These are phyloP conservation scores for Carettochelys insculpta DNA, from an alignment of 2,113 vertebrate species.

Conservation along the genomic window DNA sequence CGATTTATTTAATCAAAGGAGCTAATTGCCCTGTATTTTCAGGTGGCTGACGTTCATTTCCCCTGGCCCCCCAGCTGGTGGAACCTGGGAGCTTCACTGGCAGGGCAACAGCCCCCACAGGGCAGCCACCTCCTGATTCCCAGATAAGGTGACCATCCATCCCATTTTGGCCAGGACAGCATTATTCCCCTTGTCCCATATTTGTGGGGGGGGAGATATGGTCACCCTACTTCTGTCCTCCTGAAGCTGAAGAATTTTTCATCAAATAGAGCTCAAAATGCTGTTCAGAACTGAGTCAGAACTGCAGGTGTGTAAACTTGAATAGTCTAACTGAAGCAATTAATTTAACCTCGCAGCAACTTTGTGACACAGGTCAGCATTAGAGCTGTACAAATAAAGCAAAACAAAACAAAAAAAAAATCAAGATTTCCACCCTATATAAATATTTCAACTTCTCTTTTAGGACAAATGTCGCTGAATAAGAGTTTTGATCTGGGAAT, in stretches of 20 bases:
- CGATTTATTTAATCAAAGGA: too few relatives aligned
- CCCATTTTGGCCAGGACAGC: too few relatives aligned
- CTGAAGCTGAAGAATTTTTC: not conserved
- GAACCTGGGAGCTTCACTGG: too few relatives aligned
- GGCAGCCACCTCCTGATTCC: too few relatives aligned
- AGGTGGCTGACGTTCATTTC: too few relatives aligned
- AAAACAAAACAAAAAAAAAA: too few relatives aligned
- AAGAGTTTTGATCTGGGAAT: not conserved
- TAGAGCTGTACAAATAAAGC: not conserved
- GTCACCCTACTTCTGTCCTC: not conserved
- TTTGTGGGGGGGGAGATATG: too few relatives aligned
- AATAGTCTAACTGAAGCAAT: not conserved
- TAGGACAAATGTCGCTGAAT: not conserved
- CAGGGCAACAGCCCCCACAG: too few relatives aligned
- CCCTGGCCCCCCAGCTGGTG: too few relatives aligned
- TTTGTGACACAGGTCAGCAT: not conserved
- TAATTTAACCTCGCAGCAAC: not conserved
- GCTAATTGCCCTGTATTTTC: too few relatives aligned
- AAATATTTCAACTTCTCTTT: not conserved
- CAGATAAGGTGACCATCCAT: too few relatives aligned
- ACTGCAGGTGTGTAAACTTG: not conserved
- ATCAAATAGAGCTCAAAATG: not conserved
- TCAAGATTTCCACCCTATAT: not conserved
- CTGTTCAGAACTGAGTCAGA: not conserved
- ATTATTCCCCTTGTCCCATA: too few relatives aligned